Evolutionary conservation across 2,113 vertebrate genomes (phyloP).

Genomic region (Atherinomorus stipes): DNA sequence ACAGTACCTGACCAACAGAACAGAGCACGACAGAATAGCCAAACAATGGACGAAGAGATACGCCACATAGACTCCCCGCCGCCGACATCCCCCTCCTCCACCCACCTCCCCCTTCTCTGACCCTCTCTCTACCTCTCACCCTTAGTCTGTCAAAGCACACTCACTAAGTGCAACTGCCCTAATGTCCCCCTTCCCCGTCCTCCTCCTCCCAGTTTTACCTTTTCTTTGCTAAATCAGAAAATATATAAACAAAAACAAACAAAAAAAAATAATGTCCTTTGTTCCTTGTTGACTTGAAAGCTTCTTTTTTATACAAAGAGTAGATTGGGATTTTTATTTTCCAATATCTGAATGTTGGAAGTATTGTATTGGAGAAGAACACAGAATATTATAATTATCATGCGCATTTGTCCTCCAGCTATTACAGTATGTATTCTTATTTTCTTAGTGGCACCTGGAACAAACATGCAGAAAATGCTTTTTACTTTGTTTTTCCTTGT

Average conservation of each 20-base stretch:
- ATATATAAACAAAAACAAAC: conserved; percentile 17
- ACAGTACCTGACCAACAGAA: conserved; percentile 98
- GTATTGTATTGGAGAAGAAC: conserved; percentile 80
- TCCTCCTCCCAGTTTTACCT: conserved; percentile 63
- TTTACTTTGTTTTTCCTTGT: conserved; percentile 82
- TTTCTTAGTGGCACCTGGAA: conserved; percentile 82
- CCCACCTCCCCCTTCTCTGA: conserved; percentile 18
- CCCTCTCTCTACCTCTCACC: conserved; percentile 76
- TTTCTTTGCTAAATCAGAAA: conserved; percentile 71
- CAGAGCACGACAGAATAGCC: conserved; percentile 97
- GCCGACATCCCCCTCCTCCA: neutral
- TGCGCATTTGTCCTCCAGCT: conserved; percentile 85
- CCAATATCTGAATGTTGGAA: conserved; percentile 84
- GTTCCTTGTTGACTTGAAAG: conserved; percentile 94
- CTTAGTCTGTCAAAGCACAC: conserved; percentile 94
- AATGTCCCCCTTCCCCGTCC: conserved; percentile 62
- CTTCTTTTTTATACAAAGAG: conserved; percentile 87
- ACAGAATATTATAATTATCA: conserved; percentile 85
- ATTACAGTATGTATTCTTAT: conserved; percentile 87
- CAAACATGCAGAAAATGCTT: conserved; percentile 88
- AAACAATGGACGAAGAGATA: conserved; percentile 99
- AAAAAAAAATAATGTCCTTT: conserved; percentile 66
- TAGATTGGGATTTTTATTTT: conserved; percentile 87
- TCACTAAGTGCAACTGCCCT: conserved; percentile 94
- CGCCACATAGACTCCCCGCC: conserved; percentile 87